These are phyloP conservation scores for Triplophysa siluroides DNA, from an alignment of 2,113 vertebrate species.

Conservation along the genomic window DNA sequence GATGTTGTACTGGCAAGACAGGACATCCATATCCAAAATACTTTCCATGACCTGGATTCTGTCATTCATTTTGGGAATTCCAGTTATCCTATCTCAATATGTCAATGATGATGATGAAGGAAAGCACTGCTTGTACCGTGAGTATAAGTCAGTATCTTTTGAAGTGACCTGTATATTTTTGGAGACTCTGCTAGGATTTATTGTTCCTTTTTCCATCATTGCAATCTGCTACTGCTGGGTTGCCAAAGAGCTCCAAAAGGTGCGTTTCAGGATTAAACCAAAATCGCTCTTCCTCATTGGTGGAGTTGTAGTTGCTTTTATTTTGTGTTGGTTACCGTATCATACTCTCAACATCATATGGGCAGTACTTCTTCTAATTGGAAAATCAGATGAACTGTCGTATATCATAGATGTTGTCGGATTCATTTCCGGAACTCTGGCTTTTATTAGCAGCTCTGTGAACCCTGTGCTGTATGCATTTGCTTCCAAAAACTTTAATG, in stretches of 20 bases:
- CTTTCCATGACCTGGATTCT: slow-evolving; percentile 59
- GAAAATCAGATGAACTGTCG: background rate
- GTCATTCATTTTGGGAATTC: slow-evolving; percentile 60
- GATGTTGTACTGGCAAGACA: slow-evolving; percentile 58
- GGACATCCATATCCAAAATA: slow-evolving; percentile 14
- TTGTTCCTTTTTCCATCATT: slow-evolving; percentile 57
- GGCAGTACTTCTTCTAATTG: slow-evolving; percentile 33
- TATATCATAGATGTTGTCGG: slow-evolving; percentile 3
- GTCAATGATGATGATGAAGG: background rate
- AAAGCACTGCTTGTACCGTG: slow-evolving; percentile 40
- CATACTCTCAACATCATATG: slow-evolving; percentile 60
- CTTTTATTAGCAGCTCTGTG: slow-evolving; percentile 67
- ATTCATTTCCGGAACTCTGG: slow-evolving; percentile 57
- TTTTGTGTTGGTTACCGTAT: slow-evolving; percentile 69
- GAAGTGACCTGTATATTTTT: slow-evolving; percentile 48
- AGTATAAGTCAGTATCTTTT: slow-evolving; percentile 37
- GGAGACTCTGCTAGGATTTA: slow-evolving; percentile 55
- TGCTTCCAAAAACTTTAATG: slow-evolving; percentile 57
- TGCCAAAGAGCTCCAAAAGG: slow-evolving; percentile 55
- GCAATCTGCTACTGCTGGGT: slow-evolving; percentile 61
- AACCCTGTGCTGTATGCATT: slow-evolving; percentile 67
- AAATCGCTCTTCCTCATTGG: slow-evolving; percentile 63
- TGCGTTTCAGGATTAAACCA: slow-evolving; percentile 55
- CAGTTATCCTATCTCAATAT: slow-evolving; percentile 39
- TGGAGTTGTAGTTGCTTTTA: slow-evolving; percentile 62